phyloP scores from a whole-genome alignment of 23 tunicate genomes.

The Trididemnum nubilum region DNA sequence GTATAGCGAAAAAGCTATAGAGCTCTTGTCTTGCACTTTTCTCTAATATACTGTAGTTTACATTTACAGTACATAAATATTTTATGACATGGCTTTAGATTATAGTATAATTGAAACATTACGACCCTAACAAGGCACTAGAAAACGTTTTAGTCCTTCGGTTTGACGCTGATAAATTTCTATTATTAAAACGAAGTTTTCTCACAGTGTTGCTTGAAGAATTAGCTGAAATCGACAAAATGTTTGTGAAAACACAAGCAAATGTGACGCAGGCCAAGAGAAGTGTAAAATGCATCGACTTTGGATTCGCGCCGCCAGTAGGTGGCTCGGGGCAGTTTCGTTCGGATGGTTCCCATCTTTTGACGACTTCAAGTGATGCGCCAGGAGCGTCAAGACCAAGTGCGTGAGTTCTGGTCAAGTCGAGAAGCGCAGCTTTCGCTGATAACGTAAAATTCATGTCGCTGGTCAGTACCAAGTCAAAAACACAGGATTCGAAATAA shows the following conservation, averaged over 20 bases:
- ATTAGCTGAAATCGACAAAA: conserved; percentile 1
- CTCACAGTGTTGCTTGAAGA: conserved; percentile 6
- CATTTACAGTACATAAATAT: no score
- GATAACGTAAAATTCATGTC: conserved; percentile 69
- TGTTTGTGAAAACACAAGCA: not conserved
- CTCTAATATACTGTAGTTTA: no score
- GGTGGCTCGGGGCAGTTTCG: not conserved
- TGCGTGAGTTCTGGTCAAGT: conserved; percentile 60
- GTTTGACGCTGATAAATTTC: no score
- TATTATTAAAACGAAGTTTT: no score
- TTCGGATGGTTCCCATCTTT: conserved; percentile 46
- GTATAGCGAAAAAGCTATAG: no score
- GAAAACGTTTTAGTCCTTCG: no score
- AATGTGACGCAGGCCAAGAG: not conserved
- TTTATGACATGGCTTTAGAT: no score
- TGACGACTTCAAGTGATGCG: conserved; percentile 50
- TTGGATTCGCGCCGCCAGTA: not conserved
- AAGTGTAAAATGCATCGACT: not conserved
- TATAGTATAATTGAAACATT: no score
- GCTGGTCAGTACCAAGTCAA: conserved; percentile 82
- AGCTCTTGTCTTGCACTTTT: no score
- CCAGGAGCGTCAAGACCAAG: conserved; percentile 66
- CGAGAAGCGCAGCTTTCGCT: conserved; percentile 74
- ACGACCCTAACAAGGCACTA: no score
- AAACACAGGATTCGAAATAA: conserved; percentile 94